Evolutionary conservation across 2,888 invertebrate species (phyloP).

Genomic region (Sepioteuthis lessoniana): DNA sequence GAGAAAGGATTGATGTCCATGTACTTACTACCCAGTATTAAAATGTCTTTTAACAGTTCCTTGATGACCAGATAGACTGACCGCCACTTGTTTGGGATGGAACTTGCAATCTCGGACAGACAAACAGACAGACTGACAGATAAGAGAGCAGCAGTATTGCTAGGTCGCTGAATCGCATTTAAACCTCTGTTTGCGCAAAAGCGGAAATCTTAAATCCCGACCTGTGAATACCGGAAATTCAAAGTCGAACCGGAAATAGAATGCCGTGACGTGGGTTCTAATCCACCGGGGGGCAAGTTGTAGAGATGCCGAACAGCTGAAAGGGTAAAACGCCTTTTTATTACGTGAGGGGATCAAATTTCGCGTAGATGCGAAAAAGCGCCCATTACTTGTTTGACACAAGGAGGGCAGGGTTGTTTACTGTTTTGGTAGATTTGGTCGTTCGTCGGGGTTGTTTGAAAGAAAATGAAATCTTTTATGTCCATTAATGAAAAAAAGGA

Average conservation of each 20-base stretch:
- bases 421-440: no score
- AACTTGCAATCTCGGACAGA: no score
- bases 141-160: no score
- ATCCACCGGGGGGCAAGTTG: not conserved
- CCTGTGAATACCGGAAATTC: slow-evolving; percentile 45
- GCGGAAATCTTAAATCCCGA: slow-evolving; percentile 46
- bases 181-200: not conserved
- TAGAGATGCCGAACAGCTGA: not conserved
- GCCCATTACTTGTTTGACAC: not conserved
- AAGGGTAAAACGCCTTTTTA: not conserved
- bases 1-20: no score
- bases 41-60: no score
- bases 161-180: not conserved
- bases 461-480: no score
- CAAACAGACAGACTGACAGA: no score
- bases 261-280: not conserved
- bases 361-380: not conserved
- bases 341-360: not conserved
- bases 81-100: no score
- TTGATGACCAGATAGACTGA: no score
- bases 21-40: no score
- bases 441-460: no score
- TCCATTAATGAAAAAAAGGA: no score
- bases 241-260: slow-evolving; percentile 46
- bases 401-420: not conserved